Percentiles rank a stretch among this genome's conserved stretches.
Evolutionary conservation across 2,113 vertebrate species (phyloP).

Genomic region (Oncorhynchus gorbuscha): DNA sequence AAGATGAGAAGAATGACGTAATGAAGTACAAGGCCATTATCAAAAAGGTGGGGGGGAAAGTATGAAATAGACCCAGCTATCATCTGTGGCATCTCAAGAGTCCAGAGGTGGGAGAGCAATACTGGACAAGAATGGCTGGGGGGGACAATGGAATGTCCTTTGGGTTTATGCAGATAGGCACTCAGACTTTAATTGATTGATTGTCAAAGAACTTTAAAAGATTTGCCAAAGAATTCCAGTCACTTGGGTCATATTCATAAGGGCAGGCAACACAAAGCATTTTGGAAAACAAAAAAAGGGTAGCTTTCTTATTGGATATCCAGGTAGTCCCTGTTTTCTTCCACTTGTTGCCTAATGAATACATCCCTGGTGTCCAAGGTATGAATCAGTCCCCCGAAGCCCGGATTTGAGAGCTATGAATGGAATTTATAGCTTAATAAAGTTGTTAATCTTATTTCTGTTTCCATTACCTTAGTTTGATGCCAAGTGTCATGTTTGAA

Average conservation of each 20-base stretch:
- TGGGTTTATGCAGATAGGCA: constrained; percentile 54
- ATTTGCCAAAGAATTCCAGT: too few species aligned
- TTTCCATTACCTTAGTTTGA: not conserved
- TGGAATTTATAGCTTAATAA: too few species aligned
- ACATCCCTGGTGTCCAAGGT: too few species aligned
- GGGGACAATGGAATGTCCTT: constrained; percentile 35
- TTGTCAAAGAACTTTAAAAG: too few species aligned
- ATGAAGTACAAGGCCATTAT: constrained; percentile 34
- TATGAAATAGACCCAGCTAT: constrained; percentile 39
- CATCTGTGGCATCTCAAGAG: constrained; percentile 62
- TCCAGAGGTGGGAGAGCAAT: constrained; percentile 53
- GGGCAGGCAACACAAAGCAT: too few species aligned
- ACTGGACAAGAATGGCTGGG: constrained; percentile 4
- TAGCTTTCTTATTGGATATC: too few species aligned
- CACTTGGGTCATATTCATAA: too few species aligned
- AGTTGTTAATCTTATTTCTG: not conserved
- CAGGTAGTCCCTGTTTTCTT: not conserved
- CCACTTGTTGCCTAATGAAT: too few species aligned
- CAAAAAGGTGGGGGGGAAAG: not conserved
- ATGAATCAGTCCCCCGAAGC: too few species aligned
- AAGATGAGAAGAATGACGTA: constrained; percentile 36
- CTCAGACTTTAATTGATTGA: too few species aligned
- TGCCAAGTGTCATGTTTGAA: too few species aligned
- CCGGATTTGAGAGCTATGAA: too few species aligned
- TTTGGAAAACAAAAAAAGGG: not conserved